Conservation (phyloP, 2,888 invertebrate genomes). For the Ochropleura plecta region DNA sequence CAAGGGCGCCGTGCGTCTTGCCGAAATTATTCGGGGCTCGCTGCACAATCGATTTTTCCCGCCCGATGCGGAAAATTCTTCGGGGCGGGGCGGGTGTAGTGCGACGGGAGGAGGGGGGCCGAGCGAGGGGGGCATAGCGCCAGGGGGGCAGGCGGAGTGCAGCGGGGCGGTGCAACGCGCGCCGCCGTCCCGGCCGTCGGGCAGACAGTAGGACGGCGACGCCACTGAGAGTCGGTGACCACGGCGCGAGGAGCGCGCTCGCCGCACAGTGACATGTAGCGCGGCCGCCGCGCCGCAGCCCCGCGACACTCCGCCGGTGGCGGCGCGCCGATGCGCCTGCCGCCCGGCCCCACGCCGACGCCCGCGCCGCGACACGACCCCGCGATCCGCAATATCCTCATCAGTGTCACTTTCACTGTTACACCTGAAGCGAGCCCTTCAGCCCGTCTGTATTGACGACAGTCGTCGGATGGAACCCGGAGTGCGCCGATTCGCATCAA, state of each 20-base stretch:
- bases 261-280: conserved; percentile 89
- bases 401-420: conserved; percentile 81
- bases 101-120: conserved; percentile 79
- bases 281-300: conserved; percentile 88
- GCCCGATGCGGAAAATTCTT: conserved; percentile 91
- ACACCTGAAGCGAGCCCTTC: conserved; percentile 87
- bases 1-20: conserved; percentile 91
- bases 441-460: conserved; percentile 87
- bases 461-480: conserved; percentile 90
- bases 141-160: conserved; percentile 89
- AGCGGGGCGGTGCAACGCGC: conserved; percentile 90
- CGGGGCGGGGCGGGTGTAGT: conserved; percentile 88
- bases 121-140: conserved; percentile 78
- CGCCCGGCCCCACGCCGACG: conserved; percentile 84
- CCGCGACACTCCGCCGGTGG: conserved; percentile 86
- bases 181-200: conserved; percentile 86
- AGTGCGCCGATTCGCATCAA: conserved; percentile 90
- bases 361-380: conserved; percentile 79
- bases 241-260: conserved; percentile 89
- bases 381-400: conserved; percentile 73
- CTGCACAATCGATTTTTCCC: conserved; percentile 91
- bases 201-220: conserved; percentile 91
- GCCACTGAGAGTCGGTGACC: conserved; percentile 90
- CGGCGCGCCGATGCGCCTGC: conserved; percentile 89
- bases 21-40: conserved; percentile 90